These are phyloP conservation scores for Cryptomyrus ogoouensis DNA, from an alignment of 2,113 vertebrate genomes.

Conservation along the genomic window DNA sequence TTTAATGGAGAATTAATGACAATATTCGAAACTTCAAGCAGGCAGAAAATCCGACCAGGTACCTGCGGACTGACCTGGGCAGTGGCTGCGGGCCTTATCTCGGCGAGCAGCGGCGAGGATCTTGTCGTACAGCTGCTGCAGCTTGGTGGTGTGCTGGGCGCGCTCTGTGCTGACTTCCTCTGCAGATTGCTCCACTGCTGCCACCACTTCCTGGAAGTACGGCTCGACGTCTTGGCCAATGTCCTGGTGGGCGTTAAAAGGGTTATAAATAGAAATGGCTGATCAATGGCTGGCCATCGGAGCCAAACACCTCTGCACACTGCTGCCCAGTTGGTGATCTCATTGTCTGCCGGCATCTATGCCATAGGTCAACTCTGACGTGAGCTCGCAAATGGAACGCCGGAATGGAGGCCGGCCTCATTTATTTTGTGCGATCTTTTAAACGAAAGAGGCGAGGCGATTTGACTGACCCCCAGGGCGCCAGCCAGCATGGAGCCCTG, in stretches of 20 bases:
- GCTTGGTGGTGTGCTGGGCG: conserved; percentile 28
- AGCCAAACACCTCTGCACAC: background rate
- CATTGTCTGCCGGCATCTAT: background rate
- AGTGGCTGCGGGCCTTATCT: conserved; percentile 17
- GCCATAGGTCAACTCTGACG: background rate
- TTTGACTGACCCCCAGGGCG: conserved; percentile 61
- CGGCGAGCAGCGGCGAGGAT: conserved; percentile 32
- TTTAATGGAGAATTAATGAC: background rate
- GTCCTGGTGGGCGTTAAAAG: conserved; percentile 45
- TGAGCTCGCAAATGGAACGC: background rate
- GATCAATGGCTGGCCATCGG: background rate
- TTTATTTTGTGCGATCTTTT: background rate
- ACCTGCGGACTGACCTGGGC: background rate
- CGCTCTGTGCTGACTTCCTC: conserved; percentile 25
- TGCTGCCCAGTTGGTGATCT: background rate
- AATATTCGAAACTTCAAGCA: background rate
- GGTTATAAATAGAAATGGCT: conserved; percentile 15
- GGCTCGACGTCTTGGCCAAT: conserved; percentile 45
- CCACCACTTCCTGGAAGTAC: conserved; percentile 54
- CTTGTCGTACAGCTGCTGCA: conserved; percentile 40
- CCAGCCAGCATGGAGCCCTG: conserved; percentile 38
- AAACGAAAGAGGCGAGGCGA: background rate
- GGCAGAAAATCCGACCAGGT: background rate
- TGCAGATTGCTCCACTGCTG: conserved; percentile 37
- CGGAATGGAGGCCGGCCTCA: background rate